Conservation (phyloP, 2,888 invertebrate species). For the Sepioteuthis lessoniana region DNA sequence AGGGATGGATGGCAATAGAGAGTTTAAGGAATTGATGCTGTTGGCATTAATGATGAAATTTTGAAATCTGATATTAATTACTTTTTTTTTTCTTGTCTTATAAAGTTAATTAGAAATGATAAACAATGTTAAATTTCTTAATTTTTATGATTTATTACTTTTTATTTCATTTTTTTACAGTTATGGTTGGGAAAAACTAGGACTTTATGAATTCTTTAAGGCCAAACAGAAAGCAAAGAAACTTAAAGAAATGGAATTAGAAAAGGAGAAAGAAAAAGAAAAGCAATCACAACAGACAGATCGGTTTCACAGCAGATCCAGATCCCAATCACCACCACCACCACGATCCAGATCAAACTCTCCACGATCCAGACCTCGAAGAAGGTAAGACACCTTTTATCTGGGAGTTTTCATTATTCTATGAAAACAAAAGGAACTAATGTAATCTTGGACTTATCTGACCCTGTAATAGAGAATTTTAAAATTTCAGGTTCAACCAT, state of each 20-base stretch:
- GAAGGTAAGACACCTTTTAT: neutral
- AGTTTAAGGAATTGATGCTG: too few species aligned
- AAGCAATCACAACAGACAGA: conserved; percentile 37
- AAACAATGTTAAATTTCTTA: too few species aligned
- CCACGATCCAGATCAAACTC: conserved; percentile 55
- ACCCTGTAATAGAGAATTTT: too few species aligned
- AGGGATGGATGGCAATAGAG: too few species aligned
- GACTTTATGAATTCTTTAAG: conserved; percentile 97
- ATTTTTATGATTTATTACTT: neutral
- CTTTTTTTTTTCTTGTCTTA: too few species aligned
- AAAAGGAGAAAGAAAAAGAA: conserved; percentile 53
- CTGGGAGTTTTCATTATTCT: too few species aligned
- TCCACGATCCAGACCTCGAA: conserved; percentile 37
- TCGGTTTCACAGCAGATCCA: conserved; percentile 45
- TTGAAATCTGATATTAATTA: too few species aligned
- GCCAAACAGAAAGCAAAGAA: conserved; percentile 93
- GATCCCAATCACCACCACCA: conserved; percentile 53
- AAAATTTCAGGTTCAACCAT: too few species aligned
- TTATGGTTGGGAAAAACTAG: conserved; percentile 99
- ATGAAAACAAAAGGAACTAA: too few species aligned
- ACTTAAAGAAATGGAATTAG: conserved; percentile 78
- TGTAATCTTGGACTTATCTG: too few species aligned
- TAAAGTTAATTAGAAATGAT: too few species aligned
- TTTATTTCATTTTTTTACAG: conserved; percentile 68
- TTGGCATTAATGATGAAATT: too few species aligned